phyloP scores from a whole-genome alignment of 2,888 invertebrate genomes.

The Nephrocerus scutellatus region DNA sequence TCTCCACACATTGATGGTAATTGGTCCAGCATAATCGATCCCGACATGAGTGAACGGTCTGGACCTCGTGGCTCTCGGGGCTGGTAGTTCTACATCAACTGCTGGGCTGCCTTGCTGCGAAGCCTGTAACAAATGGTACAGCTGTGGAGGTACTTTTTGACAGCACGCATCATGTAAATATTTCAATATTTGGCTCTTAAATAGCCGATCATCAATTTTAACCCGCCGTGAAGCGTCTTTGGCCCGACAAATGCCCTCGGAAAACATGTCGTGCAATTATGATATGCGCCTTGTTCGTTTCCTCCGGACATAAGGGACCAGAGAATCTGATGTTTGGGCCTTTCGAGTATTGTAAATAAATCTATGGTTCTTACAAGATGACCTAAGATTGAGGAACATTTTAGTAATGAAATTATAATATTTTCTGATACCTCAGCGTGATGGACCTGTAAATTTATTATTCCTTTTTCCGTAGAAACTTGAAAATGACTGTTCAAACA shows the following conservation, averaged over 20 bases:
- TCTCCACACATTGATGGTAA: constrained; percentile 14
- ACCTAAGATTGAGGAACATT: background rate
- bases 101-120: constrained; percentile 1
- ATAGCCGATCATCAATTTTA: constrained; percentile 1
- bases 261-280: constrained; percentile 5
- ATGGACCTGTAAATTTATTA: background rate
- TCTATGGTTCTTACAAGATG: background rate
- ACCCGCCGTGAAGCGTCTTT: constrained; percentile 3
- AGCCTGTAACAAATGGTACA: constrained; percentile 18
- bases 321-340: background rate
- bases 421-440: background rate
- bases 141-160: constrained; percentile 5
- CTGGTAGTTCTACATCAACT: constrained; percentile 29
- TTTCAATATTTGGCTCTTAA: constrained; percentile 5
- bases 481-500: background rate
- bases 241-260: background rate
- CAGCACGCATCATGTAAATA: background rate
- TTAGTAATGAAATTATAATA: background rate
- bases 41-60: constrained; percentile 19
- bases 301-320: constrained; percentile 2
- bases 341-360: background rate
- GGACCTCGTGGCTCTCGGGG: constrained; percentile 5
- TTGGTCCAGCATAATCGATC: constrained; percentile 24
- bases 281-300: constrained; percentile 1
- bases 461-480: constrained; percentile 1